Percentiles rank a stretch among this genome's conserved stretches.
These are phyloP conservation scores for Tiphia femorata DNA, from an alignment of 2,888 invertebrate genomes.

Conservation along the genomic window DNA sequence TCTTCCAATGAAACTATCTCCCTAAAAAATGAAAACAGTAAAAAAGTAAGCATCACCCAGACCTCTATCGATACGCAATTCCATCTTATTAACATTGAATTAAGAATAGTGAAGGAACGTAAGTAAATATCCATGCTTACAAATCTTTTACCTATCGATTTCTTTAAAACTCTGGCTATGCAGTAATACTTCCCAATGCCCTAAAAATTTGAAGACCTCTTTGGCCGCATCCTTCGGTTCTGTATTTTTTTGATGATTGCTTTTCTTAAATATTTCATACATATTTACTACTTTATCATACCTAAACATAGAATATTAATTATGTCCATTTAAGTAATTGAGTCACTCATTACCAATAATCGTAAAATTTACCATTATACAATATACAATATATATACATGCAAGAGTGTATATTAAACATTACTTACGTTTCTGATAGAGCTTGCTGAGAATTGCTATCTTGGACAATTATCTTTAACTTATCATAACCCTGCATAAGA, in stretches of 20 bases:
- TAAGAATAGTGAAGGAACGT: no score
- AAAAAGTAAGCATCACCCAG: neutral
- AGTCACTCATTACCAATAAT: neutral
- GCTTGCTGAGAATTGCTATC: conserved; percentile 27
- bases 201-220: conserved; percentile 73
- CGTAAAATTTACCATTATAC: conserved; percentile 10
- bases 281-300: conserved; percentile 69
- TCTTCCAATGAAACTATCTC: conserved; percentile 35
- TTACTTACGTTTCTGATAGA: conserved; percentile 42
- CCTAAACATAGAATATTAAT: conserved; percentile 38
- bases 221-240: conserved; percentile 72
- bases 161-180: no score
- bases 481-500: conserved; percentile 27
- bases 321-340: neutral
- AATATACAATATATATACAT: conserved; percentile 12
- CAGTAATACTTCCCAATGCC: conserved; percentile 71
- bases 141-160: no score
- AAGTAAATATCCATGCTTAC: no score
- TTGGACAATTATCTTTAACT: conserved; percentile 25
- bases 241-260: conserved; percentile 66
- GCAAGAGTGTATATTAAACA: conserved; percentile 1
- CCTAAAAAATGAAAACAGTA: conserved; percentile 27
- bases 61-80: no score
- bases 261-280: conserved; percentile 68
- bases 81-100: no score